These are phyloP conservation scores for Dolichopus griseipennis DNA, from an alignment of 2,888 invertebrate species.

Conservation along the genomic window DNA sequence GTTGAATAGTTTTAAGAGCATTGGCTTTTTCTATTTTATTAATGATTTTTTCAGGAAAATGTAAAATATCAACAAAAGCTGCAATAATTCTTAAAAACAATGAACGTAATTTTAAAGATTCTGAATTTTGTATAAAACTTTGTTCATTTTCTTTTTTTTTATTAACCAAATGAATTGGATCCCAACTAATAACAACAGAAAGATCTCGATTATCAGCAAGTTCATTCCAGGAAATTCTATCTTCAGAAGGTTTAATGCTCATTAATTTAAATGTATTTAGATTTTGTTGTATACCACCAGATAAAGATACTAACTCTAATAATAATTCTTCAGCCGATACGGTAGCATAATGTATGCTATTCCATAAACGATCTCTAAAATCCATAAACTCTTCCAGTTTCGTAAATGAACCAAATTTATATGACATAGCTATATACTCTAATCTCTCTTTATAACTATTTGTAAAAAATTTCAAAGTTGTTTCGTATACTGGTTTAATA, in stretches of 20 bases:
- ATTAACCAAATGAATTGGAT: slow-evolving; percentile 47
- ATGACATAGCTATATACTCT: slow-evolving; percentile 84
- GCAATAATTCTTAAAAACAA: slow-evolving; percentile 36
- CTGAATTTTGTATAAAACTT: slow-evolving; percentile 39
- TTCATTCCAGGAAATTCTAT: slow-evolving; percentile 52
- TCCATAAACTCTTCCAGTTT: slow-evolving; percentile 85
- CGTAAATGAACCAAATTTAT: slow-evolving; percentile 89
- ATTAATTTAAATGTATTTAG: slow-evolving; percentile 49
- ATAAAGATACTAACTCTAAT: slow-evolving; percentile 53
- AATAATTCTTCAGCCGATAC: slow-evolving; percentile 60
- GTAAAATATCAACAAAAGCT: slow-evolving; percentile 38
- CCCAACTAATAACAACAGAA: slow-evolving; percentile 60
- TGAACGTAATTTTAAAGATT: slow-evolving; percentile 37
- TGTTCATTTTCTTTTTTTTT: slow-evolving; percentile 32
- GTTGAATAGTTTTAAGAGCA: slow-evolving; percentile 31
- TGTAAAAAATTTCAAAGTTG: slow-evolving; percentile 76
- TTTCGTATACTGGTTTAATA: slow-evolving; percentile 61
- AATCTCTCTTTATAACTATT: slow-evolving; percentile 84
- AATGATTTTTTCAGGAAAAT: slow-evolving; percentile 23
- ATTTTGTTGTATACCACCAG: slow-evolving; percentile 39
- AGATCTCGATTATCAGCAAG: slow-evolving; percentile 70
- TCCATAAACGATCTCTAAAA: slow-evolving; percentile 69
- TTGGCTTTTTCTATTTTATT: slow-evolving; percentile 15
- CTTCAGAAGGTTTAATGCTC: slow-evolving; percentile 52
- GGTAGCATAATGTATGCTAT: slow-evolving; percentile 68